A percentile compares a stretch with the other conserved stretches of the same genome.
Conservation (phyloP, 2,113 vertebrate genomes). For the Calyptommatus sinebrachiatus region DNA sequence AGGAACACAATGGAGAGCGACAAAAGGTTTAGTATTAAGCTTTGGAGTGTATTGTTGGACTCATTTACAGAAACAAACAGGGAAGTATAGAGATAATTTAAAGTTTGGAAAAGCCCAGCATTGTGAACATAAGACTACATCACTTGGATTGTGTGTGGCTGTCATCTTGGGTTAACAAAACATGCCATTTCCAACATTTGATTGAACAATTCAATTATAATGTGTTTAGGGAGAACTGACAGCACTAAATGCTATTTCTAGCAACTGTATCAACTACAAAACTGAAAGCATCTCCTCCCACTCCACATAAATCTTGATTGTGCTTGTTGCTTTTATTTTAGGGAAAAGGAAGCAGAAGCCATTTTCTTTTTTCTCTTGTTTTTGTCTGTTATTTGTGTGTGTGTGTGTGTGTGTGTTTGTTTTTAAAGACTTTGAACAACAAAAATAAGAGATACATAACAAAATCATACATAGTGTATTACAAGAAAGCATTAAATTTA, state of each 20-base stretch:
- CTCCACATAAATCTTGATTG: neutral
- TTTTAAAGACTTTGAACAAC: no score
- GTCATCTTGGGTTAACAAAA: neutral
- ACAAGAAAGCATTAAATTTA: no score
- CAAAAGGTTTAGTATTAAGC: neutral
- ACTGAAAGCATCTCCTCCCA: neutral
- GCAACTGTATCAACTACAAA: neutral
- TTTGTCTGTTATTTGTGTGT: no score
- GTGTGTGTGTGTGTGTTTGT: no score
- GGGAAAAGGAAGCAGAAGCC: no score
- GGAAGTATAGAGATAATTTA: neutral
- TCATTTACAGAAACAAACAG: neutral
- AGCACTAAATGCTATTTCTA: neutral
- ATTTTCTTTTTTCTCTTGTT: no score
- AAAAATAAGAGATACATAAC: no score
- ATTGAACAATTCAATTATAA: neutral
- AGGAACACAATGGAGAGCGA: no score
- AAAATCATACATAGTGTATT: no score
- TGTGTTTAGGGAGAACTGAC: neutral
- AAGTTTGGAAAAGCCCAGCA: neutral
- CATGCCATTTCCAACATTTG: neutral
- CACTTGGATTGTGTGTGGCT: no score
- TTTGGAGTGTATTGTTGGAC: neutral
- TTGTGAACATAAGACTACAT: neutral
- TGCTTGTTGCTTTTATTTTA: neutral